phyloP scores from a whole-genome alignment of 2,113 vertebrate species.

The Heterocephalus glaber region DNA sequence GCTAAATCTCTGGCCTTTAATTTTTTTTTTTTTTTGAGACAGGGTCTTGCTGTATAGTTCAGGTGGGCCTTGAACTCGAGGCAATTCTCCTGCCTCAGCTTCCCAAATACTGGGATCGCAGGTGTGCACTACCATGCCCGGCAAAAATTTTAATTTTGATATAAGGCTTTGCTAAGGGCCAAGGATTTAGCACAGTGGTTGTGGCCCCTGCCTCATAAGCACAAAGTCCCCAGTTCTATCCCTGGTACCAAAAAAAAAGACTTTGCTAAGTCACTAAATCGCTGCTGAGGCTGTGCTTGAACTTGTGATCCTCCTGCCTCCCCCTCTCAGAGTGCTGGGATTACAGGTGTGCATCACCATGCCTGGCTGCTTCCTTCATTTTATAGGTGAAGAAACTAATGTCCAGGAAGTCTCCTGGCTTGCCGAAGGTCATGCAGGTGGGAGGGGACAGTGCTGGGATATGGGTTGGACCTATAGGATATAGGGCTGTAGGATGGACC shows the following conservation, averaged over 20 bases:
- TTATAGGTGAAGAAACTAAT: not conserved
- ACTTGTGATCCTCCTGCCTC: not conserved
- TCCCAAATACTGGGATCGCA: not conserved
- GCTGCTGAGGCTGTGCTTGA: not conserved
- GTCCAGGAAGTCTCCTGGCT: not conserved
- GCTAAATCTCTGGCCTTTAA: too few relatives aligned
- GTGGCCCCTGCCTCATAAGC: too few relatives aligned
- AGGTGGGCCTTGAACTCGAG: not conserved
- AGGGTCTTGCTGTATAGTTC: not conserved
- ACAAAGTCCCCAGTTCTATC: too few relatives aligned
- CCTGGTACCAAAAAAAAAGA: too few relatives aligned
- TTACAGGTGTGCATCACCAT: not conserved
- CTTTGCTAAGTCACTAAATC: not conserved
- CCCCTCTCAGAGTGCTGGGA: not conserved
- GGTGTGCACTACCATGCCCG: not conserved
- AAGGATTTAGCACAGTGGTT: too few relatives aligned
- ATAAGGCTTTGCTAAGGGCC: not conserved
- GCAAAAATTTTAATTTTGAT: not conserved
- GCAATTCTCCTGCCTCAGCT: not conserved
- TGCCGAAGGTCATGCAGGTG: fast-evolving
- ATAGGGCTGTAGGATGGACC: too few relatives aligned
- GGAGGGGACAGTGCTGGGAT: too few relatives aligned
- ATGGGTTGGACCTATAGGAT: too few relatives aligned
- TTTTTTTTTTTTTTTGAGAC: not conserved
- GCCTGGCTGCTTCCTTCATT: not conserved